Evolutionary conservation across 2,797 vertebrate genomes (phyloP).

Genomic region (Amphiprion clarkii): DNA sequence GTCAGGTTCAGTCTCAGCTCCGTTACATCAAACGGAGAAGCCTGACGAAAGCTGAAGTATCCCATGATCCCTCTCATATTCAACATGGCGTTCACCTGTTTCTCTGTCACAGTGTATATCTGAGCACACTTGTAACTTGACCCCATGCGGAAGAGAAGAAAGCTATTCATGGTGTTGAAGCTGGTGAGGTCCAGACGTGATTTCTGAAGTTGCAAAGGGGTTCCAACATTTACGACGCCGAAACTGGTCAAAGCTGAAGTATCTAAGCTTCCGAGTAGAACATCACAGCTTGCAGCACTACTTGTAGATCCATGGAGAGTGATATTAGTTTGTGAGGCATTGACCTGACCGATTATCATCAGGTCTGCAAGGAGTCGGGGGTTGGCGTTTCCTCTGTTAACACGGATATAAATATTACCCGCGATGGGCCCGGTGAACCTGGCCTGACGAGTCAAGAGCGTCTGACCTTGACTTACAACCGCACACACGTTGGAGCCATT

Average conservation of each 20-base stretch:
- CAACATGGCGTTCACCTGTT: conserved; percentile 77
- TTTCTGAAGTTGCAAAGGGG: conserved; percentile 68
- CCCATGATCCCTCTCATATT: conserved; percentile 85
- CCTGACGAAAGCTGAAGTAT: conserved; percentile 80
- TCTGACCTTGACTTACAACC: conserved; percentile 59
- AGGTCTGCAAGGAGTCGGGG: conserved; percentile 79
- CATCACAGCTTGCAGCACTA: conserved; percentile 65
- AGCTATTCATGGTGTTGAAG: conserved; percentile 40
- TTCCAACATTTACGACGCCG: conserved; percentile 77
- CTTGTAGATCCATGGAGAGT: conserved; percentile 66
- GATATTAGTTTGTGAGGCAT: conserved; percentile 39
- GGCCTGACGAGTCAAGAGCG: conserved; percentile 71
- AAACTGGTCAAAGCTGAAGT: conserved; percentile 54
- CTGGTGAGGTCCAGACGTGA: conserved; percentile 69
- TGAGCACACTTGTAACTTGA: conserved; percentile 76
- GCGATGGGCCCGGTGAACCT: conserved; percentile 78
- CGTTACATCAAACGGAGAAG: conserved; percentile 85
- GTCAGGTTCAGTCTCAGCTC: conserved; percentile 76
- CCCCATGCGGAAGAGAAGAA: conserved; percentile 68
- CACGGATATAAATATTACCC: conserved; percentile 84
- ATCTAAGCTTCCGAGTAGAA: conserved; percentile 59
- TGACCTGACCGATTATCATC: conserved; percentile 62
- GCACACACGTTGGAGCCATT: conserved; percentile 73
- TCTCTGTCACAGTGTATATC: conserved; percentile 71
- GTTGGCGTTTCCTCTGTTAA: conserved; percentile 30